These are phyloP conservation scores for Euzophera pinguis DNA, from an alignment of 2,888 invertebrate genomes.

Conservation along the genomic window DNA sequence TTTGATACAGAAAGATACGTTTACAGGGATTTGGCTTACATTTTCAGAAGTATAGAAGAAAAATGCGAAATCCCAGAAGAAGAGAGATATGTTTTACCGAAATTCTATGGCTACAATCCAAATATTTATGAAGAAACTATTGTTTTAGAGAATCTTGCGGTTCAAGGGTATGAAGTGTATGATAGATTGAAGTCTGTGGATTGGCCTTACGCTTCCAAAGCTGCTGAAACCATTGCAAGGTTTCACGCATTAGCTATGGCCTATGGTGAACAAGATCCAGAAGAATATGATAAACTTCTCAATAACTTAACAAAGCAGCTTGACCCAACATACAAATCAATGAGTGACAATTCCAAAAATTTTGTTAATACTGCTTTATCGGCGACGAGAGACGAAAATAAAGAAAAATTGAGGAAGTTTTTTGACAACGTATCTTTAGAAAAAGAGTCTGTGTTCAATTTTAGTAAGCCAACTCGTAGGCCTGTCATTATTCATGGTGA, in stretches of 20 bases:
- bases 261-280: constrained; percentile 34
- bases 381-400: constrained; percentile 27
- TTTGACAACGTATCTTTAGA: constrained; percentile 14
- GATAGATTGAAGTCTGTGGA: constrained; percentile 36
- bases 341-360: constrained; percentile 22
- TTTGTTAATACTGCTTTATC: not conserved
- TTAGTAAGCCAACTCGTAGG: constrained; percentile 21
- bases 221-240: constrained; percentile 36
- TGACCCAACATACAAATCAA: constrained; percentile 28
- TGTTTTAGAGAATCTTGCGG: constrained; percentile 44
- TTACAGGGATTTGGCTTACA: constrained; percentile 27
- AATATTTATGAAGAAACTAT: constrained; percentile 37
- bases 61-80: constrained; percentile 30
- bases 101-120: constrained; percentile 35
- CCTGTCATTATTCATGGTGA: constrained; percentile 35
- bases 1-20: constrained; percentile 27
- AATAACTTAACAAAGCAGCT: not conserved
- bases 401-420: constrained; percentile 28
- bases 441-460: constrained; percentile 14
- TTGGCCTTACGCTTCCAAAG: constrained; percentile 34
- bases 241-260: constrained; percentile 48
- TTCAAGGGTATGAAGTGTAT: constrained; percentile 34
- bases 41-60: constrained; percentile 32
- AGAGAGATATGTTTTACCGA: constrained; percentile 33
- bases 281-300: constrained; percentile 24